Base-by-base conservation (phyloP, 1,140 invertebrate genomes). In the Rhyacophila brunnea region DNA sequence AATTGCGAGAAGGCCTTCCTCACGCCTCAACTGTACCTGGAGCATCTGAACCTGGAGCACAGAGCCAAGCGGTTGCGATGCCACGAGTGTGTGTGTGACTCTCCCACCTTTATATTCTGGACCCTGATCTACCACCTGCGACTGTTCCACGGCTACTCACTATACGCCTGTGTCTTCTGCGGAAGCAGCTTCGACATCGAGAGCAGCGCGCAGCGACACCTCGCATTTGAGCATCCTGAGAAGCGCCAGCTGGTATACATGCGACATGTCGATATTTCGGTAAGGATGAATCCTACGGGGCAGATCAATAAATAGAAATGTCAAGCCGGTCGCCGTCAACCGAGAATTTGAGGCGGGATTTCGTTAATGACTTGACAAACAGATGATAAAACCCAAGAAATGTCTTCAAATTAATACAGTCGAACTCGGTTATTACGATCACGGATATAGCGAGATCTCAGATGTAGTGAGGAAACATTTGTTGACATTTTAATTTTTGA, bases 141-240 rank as follows among this genome's bases (percentile, higher is more conserved):
- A 19, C 70, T 70, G 56, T 17, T 11, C 15, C 77, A 79, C 56
- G 68, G 68, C 0, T 44, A 74, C 35, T 68, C 61, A 35, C 51
- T 74, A 19, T 77, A 75, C 46, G 74, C 78, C 42, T 80, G 78
- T 50, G 65, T 70, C 2, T 74, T 70, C 67, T 80, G 77, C 51
- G 67, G 71, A 0, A 65, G 59, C 49, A 71, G 72, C 0, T 71
- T 72, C 0, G 71, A 75, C 28, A 68, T 58, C 20, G 81, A 82
- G 38, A 69, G 78, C 4, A 79, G 82, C 1, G 77, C 87, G 40
- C 76, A 86, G 42, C 74, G 78, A 4, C 86, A 88, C 66, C 70
- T 84, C 0, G 68, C 77, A 0, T 74, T 80, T 6, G 78, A 79
- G 15, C 86, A 88, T 63, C 75, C 80, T 0, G 72, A 80, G 1